phyloP scores from a whole-genome alignment of 2,113 vertebrate species.

The Emydura subglobosa region DNA sequence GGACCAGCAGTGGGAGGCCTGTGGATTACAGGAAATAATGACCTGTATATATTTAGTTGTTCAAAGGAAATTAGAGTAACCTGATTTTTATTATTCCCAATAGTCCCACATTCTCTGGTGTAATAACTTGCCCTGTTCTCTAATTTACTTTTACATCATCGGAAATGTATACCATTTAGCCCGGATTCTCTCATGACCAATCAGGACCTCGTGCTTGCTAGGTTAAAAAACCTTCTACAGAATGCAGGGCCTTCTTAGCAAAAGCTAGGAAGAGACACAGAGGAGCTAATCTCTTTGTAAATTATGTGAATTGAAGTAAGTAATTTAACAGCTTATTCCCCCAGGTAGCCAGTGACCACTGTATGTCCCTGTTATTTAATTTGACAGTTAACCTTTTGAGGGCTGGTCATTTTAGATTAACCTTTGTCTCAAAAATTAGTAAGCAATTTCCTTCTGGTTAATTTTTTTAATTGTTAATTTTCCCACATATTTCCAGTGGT shows the following conservation, averaged over 20 bases:
- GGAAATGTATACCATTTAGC: slow-evolving; percentile 74
- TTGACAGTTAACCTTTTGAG: slow-evolving; percentile 63
- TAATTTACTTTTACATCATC: slow-evolving; percentile 83
- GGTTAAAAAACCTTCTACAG: slow-evolving; percentile 60
- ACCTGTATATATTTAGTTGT: slow-evolving; percentile 84
- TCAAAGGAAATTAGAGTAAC: slow-evolving; percentile 84
- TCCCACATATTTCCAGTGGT: neutral
- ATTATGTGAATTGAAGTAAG: slow-evolving; percentile 72
- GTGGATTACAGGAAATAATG: slow-evolving; percentile 82
- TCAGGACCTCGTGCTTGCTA: slow-evolving; percentile 42
- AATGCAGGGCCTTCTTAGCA: slow-evolving; percentile 69
- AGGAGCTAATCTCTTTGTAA: slow-evolving; percentile 80
- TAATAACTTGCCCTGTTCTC: slow-evolving; percentile 77
- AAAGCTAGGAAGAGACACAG: slow-evolving; percentile 65
- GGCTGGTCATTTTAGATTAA: slow-evolving; percentile 61
- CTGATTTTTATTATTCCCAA: slow-evolving; percentile 83
- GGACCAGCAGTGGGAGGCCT: slow-evolving; percentile 73
- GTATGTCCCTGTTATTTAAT: slow-evolving; percentile 43
- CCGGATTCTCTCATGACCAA: slow-evolving; percentile 76
- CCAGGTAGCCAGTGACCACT: slow-evolving; percentile 66
- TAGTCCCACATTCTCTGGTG: slow-evolving; percentile 74
- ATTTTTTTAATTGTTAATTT: slow-evolving; percentile 49
- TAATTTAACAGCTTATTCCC: slow-evolving; percentile 72
- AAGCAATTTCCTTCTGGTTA: slow-evolving; percentile 54
- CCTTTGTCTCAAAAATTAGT: slow-evolving; percentile 57